Base-by-base conservation (phyloP, 2,888 invertebrate species). In the Heliconius ethilla region DNA sequence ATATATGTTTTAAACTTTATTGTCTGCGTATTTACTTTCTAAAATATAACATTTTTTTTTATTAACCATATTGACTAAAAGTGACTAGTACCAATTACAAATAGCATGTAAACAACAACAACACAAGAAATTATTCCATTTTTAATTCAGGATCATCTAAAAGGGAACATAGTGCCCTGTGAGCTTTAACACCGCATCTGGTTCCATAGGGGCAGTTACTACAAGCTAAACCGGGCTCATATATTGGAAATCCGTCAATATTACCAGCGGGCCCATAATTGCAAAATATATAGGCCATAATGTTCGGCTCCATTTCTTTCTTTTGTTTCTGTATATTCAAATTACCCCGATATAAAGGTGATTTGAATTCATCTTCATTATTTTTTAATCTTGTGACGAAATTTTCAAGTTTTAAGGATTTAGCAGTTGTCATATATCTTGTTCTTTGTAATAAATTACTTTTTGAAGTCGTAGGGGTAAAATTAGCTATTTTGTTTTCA, bases 231-330 rank as follows among this genome's bases (percentile, higher is more conserved):
- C 93, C 94, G 10, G 91, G 89, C 81, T 92, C 90, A 77, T 94
- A 94, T 80, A 94, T 92, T 3, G 94, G 94, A 78, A 93, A 94
- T 1, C 94, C 94, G 51, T 92, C 91, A 27, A 93, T 90, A 82
- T 94, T 94, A 3, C 94, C 94, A 3, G 93, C 93, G 11, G 94
- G 94, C 0, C 93, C 94, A 80, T 94, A 94, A 82, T 94, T 94
- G 82, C 94, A 94, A 84, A 94, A 89, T 3, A 94, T 94, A 79
- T 89, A 93, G 1, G 92, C 92, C 74, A 94, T 85, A 77, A 94
- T 89, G 77, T 88, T 90, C 0, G 89, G 83, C n/a, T 91, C 90
- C 70, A 84, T 85, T 5, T 85, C 83, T 75, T 82, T 85, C 40
- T 83, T 85, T 22, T 83, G 81, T 11, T 79, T 83, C 1, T 81